These are phyloP conservation scores for Megastigmus dorsalis DNA, from an alignment of 2,888 invertebrate genomes.

Conservation along the genomic window DNA sequence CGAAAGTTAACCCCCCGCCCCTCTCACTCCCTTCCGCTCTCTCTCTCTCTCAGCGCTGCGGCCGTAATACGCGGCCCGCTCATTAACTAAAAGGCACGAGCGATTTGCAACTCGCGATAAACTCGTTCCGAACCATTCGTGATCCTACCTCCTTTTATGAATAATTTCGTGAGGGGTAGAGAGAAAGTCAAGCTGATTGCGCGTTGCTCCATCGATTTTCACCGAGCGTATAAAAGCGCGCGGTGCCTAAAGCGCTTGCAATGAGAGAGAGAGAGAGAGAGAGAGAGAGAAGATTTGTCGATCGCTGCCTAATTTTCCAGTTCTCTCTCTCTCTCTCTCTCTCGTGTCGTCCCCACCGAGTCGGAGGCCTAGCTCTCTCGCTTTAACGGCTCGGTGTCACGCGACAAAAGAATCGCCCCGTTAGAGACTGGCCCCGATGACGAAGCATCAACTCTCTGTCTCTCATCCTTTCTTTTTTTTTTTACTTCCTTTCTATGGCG, in stretches of 20 bases:
- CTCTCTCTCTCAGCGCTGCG: too few species aligned
- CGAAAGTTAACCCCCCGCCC: background rate
- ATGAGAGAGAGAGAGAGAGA: too few species aligned
- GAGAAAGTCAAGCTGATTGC: conserved; percentile 3
- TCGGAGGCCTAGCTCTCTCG: background rate
- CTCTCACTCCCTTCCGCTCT: too few species aligned
- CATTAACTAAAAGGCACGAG: conserved; percentile 39
- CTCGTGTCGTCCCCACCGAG: background rate
- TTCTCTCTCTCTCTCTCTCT: background rate
- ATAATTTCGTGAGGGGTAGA: conserved; percentile 34
- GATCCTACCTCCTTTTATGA: conserved; percentile 22
- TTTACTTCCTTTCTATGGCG: too few species aligned
- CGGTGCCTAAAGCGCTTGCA: background rate
- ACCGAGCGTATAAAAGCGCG: background rate
- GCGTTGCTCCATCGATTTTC: conserved; percentile 37
- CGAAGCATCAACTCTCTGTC: background rate
- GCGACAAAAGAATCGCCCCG: conserved; percentile 66
- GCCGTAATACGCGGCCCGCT: conserved; percentile 11
- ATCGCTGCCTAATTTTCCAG: conserved; percentile 7
- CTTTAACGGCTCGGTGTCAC: conserved; percentile 67
- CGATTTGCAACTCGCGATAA: conserved; percentile 35
- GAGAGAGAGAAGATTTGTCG: conserved; percentile 11
- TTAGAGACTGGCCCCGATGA: conserved; percentile 53
- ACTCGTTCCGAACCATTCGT: conserved; percentile 4
- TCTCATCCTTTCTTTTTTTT: background rate